These are phyloP conservation scores for Nannobrachium achirus DNA, from an alignment of 2,113 vertebrate genomes.

Conservation along the genomic window DNA sequence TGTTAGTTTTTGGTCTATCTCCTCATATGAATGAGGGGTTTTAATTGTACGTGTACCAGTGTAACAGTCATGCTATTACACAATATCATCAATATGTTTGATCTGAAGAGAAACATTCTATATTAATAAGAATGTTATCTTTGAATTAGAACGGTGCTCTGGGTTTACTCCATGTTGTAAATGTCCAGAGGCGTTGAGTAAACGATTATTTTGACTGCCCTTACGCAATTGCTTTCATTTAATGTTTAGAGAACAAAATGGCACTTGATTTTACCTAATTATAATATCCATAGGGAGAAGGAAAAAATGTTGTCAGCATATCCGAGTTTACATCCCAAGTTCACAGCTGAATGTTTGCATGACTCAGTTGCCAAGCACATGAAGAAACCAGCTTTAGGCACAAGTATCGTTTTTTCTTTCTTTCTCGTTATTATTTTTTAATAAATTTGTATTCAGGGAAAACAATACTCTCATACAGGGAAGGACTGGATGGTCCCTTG, in stretches of 20 bases:
- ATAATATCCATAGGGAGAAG: conserved; percentile 15
- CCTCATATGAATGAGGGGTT: conserved; percentile 27
- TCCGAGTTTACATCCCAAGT: conserved; percentile 37
- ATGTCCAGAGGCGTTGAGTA: neutral
- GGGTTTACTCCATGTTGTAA: conserved; percentile 33
- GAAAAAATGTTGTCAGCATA: conserved; percentile 28
- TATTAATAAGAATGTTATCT: conserved; percentile 37
- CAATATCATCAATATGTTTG: conserved; percentile 28
- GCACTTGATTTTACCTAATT: conserved; percentile 34
- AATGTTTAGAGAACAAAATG: conserved; percentile 23
- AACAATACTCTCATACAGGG: conserved; percentile 62
- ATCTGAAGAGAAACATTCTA: neutral
- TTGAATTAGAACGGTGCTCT: conserved; percentile 62
- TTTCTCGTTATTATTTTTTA: neutral
- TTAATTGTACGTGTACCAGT: conserved; percentile 24
- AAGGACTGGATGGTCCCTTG: conserved; percentile 59
- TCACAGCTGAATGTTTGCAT: conserved; percentile 58
- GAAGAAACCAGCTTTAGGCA: conserved; percentile 45
- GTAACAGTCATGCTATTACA: conserved; percentile 45
- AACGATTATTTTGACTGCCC: conserved; percentile 11
- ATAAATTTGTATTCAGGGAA: conserved; percentile 61
- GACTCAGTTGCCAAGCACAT: conserved; percentile 57
- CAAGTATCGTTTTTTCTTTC: neutral
- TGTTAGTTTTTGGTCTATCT: neutral
- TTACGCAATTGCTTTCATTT: conserved; percentile 30